phyloP scores from a whole-genome alignment of 2,888 invertebrate genomes.

The Drosophila lutescens region DNA sequence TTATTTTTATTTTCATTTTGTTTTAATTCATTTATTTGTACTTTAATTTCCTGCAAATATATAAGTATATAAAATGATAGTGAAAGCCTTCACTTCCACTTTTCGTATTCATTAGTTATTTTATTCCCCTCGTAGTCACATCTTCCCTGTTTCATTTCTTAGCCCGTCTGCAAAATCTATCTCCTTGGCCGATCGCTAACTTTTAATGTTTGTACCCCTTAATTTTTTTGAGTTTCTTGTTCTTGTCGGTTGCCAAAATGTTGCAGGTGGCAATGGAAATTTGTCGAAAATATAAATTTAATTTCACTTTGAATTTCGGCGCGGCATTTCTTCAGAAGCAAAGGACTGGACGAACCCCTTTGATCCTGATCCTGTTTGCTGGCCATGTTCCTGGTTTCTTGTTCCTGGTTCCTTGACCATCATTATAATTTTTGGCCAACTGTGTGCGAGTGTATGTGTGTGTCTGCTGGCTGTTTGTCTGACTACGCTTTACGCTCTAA shows the following conservation, averaged over 20 bases:
- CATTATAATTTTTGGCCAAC: slow-evolving; percentile 33
- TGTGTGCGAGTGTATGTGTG: not conserved
- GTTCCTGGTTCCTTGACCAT: slow-evolving; percentile 17
- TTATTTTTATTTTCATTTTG: too few relatives aligned
- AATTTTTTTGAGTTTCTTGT: not conserved
- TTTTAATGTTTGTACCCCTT: slow-evolving; percentile 3
- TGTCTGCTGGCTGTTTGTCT: slow-evolving; percentile 55
- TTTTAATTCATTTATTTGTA: too few relatives aligned
- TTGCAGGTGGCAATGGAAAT: slow-evolving; percentile 66
- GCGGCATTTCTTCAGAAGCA: slow-evolving; percentile 36
- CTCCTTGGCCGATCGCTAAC: not conserved
- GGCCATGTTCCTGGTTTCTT: slow-evolving; percentile 1
- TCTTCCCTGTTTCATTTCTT: slow-evolving; percentile 6
- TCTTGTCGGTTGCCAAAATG: slow-evolving; percentile 10
- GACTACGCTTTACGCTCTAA: slow-evolving; percentile 83
- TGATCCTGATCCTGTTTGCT: slow-evolving; percentile 12
- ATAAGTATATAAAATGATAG: too few relatives aligned
- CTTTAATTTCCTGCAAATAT: not conserved
- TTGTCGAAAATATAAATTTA: slow-evolving; percentile 77
- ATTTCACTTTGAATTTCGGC: slow-evolving; percentile 77
- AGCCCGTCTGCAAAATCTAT: slow-evolving; percentile 15
- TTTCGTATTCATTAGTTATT: not conserved
- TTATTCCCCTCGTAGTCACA: not conserved
- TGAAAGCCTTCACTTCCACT: not conserved
- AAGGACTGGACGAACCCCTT: not conserved